A percentile compares a stretch with the other conserved stretches of the same genome.
Conservation (phyloP, 2,888 invertebrate species). For the Platypus cylindrus region DNA sequence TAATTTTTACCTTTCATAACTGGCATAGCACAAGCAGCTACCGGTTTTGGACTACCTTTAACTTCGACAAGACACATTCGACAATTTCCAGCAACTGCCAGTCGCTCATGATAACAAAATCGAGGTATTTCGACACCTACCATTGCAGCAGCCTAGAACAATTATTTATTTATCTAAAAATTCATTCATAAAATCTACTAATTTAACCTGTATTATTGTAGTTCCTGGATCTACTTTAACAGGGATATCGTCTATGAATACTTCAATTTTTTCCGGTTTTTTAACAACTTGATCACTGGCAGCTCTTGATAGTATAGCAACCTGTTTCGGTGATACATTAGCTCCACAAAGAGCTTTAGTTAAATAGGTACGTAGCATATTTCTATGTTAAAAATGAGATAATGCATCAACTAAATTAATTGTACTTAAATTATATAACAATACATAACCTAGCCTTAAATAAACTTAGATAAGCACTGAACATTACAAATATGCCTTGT, state of each 20-base stretch:
- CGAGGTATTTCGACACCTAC: constrained; percentile 96
- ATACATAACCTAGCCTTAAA: constrained; percentile 5
- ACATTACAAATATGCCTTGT: no score
- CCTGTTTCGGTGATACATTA: constrained; percentile 27
- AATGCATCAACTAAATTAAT: background rate
- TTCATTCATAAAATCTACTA: background rate
- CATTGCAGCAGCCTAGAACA: constrained; percentile 63
- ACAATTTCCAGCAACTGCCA: constrained; percentile 98
- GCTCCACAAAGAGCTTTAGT: constrained; percentile 46
- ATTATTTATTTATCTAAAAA: constrained; percentile 1
- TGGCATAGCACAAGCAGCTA: constrained; percentile 99
- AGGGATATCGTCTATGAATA: constrained; percentile 93
- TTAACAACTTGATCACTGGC: constrained; percentile 24
- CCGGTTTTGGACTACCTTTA: constrained; percentile 94
- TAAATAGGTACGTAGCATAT: constrained; percentile 68
- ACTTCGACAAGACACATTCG: constrained; percentile 99
- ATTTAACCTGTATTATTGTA: constrained; percentile 66
- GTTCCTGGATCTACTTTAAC: constrained; percentile 92
- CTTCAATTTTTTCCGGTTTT: constrained; percentile 65
- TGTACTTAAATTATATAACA: constrained; percentile 9
- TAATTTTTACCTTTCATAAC: constrained; percentile 93
- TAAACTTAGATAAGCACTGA: no score
- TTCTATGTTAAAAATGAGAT: constrained; percentile 11
- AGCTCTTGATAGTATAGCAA: constrained; percentile 22
- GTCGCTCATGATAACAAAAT: constrained; percentile 97